Conservation (phyloP, 2,797 vertebrate species). For the Cynodonichthys magdalenae region DNA sequence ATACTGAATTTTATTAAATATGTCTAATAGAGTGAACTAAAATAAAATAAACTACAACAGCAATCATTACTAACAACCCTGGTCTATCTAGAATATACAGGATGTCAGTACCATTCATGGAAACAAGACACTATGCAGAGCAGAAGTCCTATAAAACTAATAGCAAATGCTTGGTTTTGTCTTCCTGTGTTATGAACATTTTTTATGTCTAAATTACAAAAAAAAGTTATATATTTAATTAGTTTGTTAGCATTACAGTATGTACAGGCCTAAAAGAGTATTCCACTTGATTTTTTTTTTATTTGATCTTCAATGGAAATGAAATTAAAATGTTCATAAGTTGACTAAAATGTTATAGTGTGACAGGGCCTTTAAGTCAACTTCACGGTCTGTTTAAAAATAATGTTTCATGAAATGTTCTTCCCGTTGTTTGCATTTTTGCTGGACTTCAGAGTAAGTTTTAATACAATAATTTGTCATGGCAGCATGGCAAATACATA, state of each 20-base stretch:
- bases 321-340: no score
- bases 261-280: no score
- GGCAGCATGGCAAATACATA: conserved; percentile 60
- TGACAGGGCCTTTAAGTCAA: no score
- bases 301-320: no score
- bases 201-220: no score
- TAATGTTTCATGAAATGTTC: conserved; percentile 34
- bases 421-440: conserved; percentile 35
- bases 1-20: no score
- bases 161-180: conserved; percentile 55
- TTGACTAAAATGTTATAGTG: no score
- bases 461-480: conserved; percentile 72
- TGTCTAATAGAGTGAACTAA: conserved; percentile 16
- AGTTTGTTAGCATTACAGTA: no score
- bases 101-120: conserved; percentile 66
- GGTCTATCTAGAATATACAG: conserved; percentile 55
- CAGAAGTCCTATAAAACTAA: conserved; percentile 54
- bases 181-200: conserved; percentile 47
- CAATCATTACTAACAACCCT: conserved; percentile 50
- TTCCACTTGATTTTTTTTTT: no score
- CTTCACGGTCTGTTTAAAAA: conserved; percentile 49
- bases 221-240: no score
- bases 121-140: conserved; percentile 48
- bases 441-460: conserved; percentile 17
- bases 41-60: conserved; percentile 50